A percentile compares a stretch with the other conserved stretches of the same genome.
Evolutionary conservation across 2,113 vertebrate species (phyloP).

Genomic region (Gambusia affinis): DNA sequence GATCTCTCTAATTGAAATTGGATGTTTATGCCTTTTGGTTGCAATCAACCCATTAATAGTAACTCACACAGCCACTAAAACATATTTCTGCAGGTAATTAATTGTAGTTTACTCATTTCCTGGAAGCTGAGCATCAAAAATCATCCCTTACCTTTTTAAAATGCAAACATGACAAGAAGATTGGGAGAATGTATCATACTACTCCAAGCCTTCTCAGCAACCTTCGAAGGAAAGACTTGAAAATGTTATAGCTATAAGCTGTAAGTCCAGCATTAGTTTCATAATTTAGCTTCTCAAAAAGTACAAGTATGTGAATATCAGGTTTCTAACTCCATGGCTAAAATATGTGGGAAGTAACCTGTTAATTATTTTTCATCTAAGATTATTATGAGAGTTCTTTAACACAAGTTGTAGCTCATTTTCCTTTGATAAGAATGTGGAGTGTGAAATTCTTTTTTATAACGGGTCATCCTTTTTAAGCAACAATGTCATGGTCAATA

Average conservation of each 20-base stretch:
- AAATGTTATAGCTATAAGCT: background rate
- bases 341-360: background rate
- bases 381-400: slow-evolving; percentile 4
- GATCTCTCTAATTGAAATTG: background rate
- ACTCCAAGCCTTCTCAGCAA: too few relatives aligned
- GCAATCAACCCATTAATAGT: background rate
- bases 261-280: background rate
- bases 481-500: slow-evolving; percentile 51
- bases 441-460: slow-evolving; percentile 1
- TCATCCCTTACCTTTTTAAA: background rate
- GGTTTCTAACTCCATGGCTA: background rate
- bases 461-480: slow-evolving; percentile 53
- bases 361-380: background rate
- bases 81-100: background rate
- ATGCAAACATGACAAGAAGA: background rate
- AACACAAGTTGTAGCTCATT: slow-evolving; percentile 5
- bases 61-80: too few relatives aligned
- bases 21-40: background rate
- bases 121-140: background rate
- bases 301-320: too few relatives aligned
- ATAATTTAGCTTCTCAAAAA: background rate
- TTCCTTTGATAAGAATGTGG: slow-evolving; percentile 26
- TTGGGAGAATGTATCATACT: background rate
- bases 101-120: background rate
- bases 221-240: background rate